Evolutionary conservation across 1,140 invertebrate genomes (phyloP).

Genomic region (Drosophila neocordata): DNA sequence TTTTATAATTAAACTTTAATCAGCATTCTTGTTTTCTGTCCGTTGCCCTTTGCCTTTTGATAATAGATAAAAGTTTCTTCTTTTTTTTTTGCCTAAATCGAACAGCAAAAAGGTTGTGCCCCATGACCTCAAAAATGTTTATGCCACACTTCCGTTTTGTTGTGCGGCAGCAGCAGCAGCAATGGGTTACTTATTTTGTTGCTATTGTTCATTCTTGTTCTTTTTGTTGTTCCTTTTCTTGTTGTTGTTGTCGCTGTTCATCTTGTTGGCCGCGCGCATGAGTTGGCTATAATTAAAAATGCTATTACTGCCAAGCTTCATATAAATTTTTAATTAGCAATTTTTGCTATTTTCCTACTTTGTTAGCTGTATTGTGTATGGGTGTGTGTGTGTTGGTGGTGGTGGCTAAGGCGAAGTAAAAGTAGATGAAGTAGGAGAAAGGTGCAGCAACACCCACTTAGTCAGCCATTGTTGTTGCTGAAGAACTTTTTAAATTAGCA

Average conservation of each 20-base stretch:
- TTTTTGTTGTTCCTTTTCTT: conserved; percentile 37
- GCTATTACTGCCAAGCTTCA: conserved; percentile 79
- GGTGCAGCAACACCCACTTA: conserved; percentile 16
- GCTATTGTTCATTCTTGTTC: neutral
- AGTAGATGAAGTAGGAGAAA: neutral
- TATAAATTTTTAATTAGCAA: conserved; percentile 82
- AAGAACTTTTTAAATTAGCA: conserved; percentile 81
- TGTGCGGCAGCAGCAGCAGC: neutral
- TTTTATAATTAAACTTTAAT: conserved; percentile 7
- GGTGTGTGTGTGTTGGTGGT: conserved; percentile 28
- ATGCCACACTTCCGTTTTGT: conserved; percentile 69
- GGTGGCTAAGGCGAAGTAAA: neutral
- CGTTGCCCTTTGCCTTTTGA: conserved; percentile 16
- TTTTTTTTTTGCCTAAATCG: conserved; percentile 38
- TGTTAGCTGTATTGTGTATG: conserved; percentile 32
- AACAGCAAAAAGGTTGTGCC: conserved; percentile 72
- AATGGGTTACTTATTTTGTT: conserved; percentile 1
- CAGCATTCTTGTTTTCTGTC: conserved; percentile 6
- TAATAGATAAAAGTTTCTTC: neutral
- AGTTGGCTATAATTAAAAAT: conserved; percentile 82
- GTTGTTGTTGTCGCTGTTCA: conserved; percentile 37
- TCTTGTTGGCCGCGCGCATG: conserved; percentile 66
- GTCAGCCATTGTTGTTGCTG: conserved; percentile 27
- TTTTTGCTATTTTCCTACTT: conserved; percentile 82
- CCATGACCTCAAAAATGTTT: conserved; percentile 75